Evolutionary conservation across 2,797 vertebrate species (phyloP).

Genomic region (Lepus townsendii): DNA sequence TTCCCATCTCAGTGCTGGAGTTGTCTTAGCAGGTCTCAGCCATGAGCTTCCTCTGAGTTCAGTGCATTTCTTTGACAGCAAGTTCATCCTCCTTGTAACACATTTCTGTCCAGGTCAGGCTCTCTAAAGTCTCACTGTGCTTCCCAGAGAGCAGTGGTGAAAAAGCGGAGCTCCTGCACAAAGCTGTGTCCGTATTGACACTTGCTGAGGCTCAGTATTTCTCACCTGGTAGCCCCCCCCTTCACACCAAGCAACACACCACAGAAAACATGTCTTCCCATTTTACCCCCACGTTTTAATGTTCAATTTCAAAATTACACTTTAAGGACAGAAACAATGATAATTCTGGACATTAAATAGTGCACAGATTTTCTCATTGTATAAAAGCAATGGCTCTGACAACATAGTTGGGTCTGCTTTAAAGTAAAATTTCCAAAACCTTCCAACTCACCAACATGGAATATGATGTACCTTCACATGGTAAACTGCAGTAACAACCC

Average conservation of each 20-base stretch:
- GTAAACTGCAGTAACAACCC: constrained; percentile 20
- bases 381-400: not conserved
- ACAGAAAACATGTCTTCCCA: constrained; percentile 52
- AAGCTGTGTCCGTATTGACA: not conserved
- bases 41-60: not conserved
- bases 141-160: not conserved
- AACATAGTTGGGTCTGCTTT: not conserved
- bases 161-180: constrained; percentile 50
- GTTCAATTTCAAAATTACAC: not conserved
- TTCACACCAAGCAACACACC: not conserved
- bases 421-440: not conserved
- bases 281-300: not conserved
- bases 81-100: not conserved
- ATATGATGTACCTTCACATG: not conserved
- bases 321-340: not conserved
- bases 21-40: not conserved
- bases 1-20: not conserved
- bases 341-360: not conserved
- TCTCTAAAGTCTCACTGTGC: not conserved
- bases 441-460: not conserved
- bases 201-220: not conserved
- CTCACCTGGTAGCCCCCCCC: not conserved
- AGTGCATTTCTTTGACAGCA: not conserved
- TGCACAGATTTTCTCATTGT: not conserved
- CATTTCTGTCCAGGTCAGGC: not conserved